These are phyloP conservation scores for Trypoxylon attenuatum DNA, from an alignment of 2,888 invertebrate genomes.

Conservation along the genomic window DNA sequence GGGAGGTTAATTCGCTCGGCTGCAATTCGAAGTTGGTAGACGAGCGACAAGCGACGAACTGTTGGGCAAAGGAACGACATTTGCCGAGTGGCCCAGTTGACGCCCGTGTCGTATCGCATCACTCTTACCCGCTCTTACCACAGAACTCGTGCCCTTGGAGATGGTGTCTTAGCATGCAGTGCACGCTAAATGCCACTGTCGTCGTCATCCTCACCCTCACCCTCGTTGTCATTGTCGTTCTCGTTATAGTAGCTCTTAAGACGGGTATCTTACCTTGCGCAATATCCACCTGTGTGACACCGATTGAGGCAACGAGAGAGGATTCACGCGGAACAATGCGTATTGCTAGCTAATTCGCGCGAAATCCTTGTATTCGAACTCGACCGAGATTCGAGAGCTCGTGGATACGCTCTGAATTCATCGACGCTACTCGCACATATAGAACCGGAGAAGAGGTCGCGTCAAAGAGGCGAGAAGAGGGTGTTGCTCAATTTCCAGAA, in stretches of 20 bases:
- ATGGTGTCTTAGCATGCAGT: too few relatives aligned
- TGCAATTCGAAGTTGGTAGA: not conserved
- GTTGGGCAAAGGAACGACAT: conserved; percentile 6
- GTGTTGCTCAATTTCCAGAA: not conserved
- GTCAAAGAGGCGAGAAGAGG: conserved; percentile 1
- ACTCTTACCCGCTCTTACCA: conserved; percentile 45
- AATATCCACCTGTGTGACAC: conserved; percentile 47
- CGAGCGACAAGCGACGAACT: not conserved
- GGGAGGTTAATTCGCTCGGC: too few relatives aligned
- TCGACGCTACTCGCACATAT: too few relatives aligned
- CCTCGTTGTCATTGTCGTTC: too few relatives aligned
- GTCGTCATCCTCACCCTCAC: too few relatives aligned
- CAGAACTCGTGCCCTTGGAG: conserved; percentile 51
- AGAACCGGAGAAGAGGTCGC: too few relatives aligned
- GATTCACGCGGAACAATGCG: too few relatives aligned
- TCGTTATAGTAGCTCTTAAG: too few relatives aligned
- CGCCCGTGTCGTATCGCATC: conserved; percentile 51
- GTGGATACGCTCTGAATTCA: not conserved
- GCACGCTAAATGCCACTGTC: too few relatives aligned
- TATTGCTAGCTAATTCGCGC: conserved; percentile 35
- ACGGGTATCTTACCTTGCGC: conserved; percentile 64
- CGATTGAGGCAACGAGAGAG: conserved; percentile 50
- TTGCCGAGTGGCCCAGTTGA: conserved; percentile 59
- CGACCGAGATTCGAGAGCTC: too few relatives aligned
- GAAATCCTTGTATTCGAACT: conserved; percentile 7